A percentile compares a stretch with the other conserved stretches of the same genome.
Evolutionary conservation across 2,797 vertebrate genomes (phyloP).

Genomic region (Melanotaenia parkinsoni): DNA sequence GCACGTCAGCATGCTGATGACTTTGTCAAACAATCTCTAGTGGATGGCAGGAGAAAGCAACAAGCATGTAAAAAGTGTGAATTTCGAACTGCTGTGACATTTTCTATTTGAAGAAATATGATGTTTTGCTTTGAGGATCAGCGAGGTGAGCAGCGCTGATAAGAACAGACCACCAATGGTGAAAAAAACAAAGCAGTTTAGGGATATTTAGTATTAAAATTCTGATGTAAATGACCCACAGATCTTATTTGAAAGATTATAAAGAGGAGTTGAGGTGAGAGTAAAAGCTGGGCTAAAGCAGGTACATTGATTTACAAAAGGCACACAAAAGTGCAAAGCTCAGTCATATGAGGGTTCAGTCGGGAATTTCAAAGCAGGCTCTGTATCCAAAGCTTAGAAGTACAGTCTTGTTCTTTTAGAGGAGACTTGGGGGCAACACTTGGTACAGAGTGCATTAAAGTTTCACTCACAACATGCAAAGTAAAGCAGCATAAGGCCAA

Average conservation of each 20-base stretch:
- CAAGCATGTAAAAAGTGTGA: slow-evolving; percentile 2
- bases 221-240: neutral
- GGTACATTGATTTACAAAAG: neutral
- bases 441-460: slow-evolving; percentile 14
- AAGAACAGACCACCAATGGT: slow-evolving; percentile 16
- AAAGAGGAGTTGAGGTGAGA: neutral
- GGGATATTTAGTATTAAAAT: neutral
- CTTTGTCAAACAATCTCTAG: slow-evolving; percentile 3
- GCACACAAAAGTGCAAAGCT: neutral
- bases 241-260: neutral
- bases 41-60: neutral
- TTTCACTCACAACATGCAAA: slow-evolving; percentile 16
- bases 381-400: slow-evolving; percentile 1
- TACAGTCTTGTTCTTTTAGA: slow-evolving; percentile 21
- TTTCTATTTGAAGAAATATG: slow-evolving; percentile 3
- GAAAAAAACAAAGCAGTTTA: neutral
- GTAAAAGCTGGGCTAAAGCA: neutral
- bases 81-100: neutral
- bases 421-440: slow-evolving; percentile 12
- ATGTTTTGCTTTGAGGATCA: slow-evolving; percentile 13
- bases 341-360: slow-evolving; percentile 30
- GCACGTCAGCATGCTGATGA: slow-evolving; percentile 12
- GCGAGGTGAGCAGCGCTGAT: slow-evolving; percentile 5
- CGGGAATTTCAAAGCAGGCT: slow-evolving; percentile 13
- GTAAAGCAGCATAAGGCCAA: slow-evolving; percentile 39